Evolutionary conservation across 2,113 vertebrate genomes (phyloP), one percentile per base, ranked within the genome.

Genomic region (Phaethon lepturus): DNA sequence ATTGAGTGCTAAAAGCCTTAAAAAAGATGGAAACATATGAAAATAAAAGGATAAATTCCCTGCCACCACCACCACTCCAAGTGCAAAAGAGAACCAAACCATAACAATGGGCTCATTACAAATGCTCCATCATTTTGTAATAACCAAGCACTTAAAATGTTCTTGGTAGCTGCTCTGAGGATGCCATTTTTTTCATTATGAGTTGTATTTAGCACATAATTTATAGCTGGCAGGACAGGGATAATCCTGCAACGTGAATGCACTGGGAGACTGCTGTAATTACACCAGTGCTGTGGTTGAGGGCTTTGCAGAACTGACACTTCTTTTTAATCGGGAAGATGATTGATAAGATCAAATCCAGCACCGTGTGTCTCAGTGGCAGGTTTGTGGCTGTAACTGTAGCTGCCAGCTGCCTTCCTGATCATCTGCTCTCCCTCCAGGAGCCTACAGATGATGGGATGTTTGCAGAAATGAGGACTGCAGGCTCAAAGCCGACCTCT

Each of bases 121-220:
- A 95, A 87, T 23, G 42, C 86, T 96, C 94, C 95, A 96, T 98
- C 96, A 93, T 98, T 98, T 97, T 97, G 93, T 93, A 97, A 98
- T 98, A 98, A 97, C 97, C 84, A 71, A 86, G 81, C 67, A 83
- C 90, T 96, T 91, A 93, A 95, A 97, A 95, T 88, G 81, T 5
- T 90, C 84, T 94, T 96, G 88, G 97, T 97, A 97, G 97, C 95
- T 86, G 90, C 96, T 97, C 96, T 7, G 80, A 97, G 84, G 62
- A 97, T 95, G 95, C 95, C 91, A 92, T 97, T 96, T 97, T 98
- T 98, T 97, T 97, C 97, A 98, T 97, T 95, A 96, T 72, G 95
- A 93, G 97, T 68, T 47, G 26, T 88, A 86, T 96, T 98, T 96
- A 96, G 95, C 93, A 80, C 85, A 95, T 98, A 98, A 98, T 98